Base-by-base conservation (phyloP, 1,140 invertebrate genomes). In the Euura saliciscinereae region DNA sequence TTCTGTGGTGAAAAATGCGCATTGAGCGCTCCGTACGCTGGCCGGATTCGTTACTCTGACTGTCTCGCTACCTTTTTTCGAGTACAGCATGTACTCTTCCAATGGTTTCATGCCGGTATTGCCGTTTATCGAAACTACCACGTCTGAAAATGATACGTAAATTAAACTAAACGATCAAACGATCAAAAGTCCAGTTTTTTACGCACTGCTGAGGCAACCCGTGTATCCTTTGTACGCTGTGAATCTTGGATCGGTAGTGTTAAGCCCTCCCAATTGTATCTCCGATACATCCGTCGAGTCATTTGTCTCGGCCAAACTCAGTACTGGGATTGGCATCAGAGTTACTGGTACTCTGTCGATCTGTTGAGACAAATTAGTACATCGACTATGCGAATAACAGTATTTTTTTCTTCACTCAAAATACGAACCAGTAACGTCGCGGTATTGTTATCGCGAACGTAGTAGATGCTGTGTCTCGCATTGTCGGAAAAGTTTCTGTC, bases 81-180 rank as follows among this genome's bases (percentile, higher is more conserved):
- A 95, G 82, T 95, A 96, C 5, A 95, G 85, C 94, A 96, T 96
- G 82, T 96, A 96, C 80, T 96, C 95, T 84, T 96, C 94, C 65
- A 96, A 83, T 4, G 95, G 94, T 78, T 94, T 95, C 94, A 96
- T 95, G 4, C 79, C 84, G 68, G 90, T 89, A 46, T 92, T 89
- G 71, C 91, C 91, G 78, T 95, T 95, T 71, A 96, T 91, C 84
- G 93, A 91, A 74, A 96, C 91, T 69, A 94, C 92, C 65, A 96
- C 93, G 85, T 96, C 94, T 95, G 84, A 28, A 82, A 76, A 74
- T 73, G 68, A 73, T 65, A 69, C 28, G 28, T 28, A 28, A 28
- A 28, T 28, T 28, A 28, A 28, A 28, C 28, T 28, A 1, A 28
- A 28, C 28, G 28, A 28, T 28, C 28, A 28, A n/a, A n/a, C n/a